Evolutionary conservation across 1,140 invertebrate genomes (phyloP), one percentile per base, ranked within the genome.

Genomic region (Lepidostoma basale): DNA sequence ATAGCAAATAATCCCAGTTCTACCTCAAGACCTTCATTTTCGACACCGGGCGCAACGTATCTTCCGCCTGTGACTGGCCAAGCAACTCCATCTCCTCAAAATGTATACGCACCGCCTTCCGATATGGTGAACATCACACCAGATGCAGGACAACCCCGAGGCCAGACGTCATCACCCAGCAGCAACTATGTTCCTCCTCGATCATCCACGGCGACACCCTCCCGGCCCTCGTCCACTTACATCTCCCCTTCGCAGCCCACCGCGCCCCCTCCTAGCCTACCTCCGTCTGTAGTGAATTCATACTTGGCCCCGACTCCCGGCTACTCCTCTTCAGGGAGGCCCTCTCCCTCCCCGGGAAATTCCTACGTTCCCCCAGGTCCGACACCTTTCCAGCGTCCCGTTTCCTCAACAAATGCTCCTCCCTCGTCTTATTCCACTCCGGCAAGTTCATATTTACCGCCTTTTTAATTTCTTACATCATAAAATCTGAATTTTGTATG

Each of bases 391-490:
- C 54, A 62, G 28, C 26, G 30, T 9, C 54, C 65, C 6, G 10
- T 4, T 20, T 10, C 40, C 1, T 12, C 56, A 16, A 56, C 52
- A 3, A 56, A 36, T 20, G 28, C 49, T 12, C 22, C 63, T 12
- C 44, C 58, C n/a, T 23, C 49, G 20, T 59, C 66, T 47, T 30
- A 18, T 10, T 72, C 70, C n/a, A 60, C 67, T n/a, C 70, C 70
- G 30, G 70, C 67, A 12, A 67, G 63, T 22, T 66, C 67, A 4
- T 73, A 73, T 30, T 59, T 73, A 6, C 70, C 70, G 4, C 70
- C 70, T 3, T 69, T 49, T 64, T 42, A 62, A 44, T 44, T 45
- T n/a, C n/a, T n/a, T n/a, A n/a, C n/a, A n/a, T n/a, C n/a, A n/a
- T n/a, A n/a, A n/a, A n/a, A n/a, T n/a, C n/a, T n/a, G n/a, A n/a